These are phyloP conservation scores for Malurus splendens DNA, from an alignment of 2,797 vertebrate genomes.

Conservation along the genomic window DNA sequence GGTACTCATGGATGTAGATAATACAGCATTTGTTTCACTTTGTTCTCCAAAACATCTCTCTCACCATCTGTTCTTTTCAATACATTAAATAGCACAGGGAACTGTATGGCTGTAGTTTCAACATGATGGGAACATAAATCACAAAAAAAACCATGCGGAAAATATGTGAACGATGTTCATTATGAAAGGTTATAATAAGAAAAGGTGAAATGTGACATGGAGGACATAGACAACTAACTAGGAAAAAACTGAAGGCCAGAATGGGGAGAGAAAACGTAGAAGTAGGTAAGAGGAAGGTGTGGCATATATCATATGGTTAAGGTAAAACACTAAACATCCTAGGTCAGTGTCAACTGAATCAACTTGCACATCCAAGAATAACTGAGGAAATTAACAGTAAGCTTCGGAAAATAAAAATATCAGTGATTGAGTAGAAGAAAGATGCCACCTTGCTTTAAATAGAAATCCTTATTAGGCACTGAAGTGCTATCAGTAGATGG, in stretches of 20 bases:
- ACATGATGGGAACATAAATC: not conserved
- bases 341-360: not conserved
- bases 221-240: not conserved
- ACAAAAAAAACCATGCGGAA: not conserved
- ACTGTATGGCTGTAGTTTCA: not conserved
- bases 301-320: not conserved
- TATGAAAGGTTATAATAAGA: not conserved
- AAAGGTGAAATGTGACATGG: not conserved
- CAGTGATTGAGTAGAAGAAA: not conserved
- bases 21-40: not conserved
- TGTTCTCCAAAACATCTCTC: not conserved
- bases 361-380: not conserved
- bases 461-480: not conserved
- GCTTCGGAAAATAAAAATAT: not conserved
- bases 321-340: not conserved
- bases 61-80: constrained; percentile 8
- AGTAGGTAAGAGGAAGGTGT: not conserved
- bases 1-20: not conserved
- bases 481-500: not conserved
- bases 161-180: not conserved
- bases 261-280: not conserved
- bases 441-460: not conserved
- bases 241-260: not conserved
- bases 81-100: not conserved
- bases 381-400: not conserved